These are phyloP conservation scores for Tympanoctomys barrerae DNA, from an alignment of 2,797 vertebrate species.

Conservation along the genomic window DNA sequence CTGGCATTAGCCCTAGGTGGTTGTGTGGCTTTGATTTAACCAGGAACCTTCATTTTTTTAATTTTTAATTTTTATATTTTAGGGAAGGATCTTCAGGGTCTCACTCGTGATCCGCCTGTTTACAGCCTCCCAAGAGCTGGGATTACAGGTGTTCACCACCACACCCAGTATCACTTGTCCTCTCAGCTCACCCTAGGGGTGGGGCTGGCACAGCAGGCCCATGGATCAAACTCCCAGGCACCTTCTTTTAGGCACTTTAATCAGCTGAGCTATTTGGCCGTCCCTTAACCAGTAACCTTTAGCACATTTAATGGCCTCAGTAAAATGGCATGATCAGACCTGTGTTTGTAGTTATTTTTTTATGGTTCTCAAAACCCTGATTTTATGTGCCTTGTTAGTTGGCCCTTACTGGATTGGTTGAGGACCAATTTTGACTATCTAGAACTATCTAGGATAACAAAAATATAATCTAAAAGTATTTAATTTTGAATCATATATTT, in stretches of 20 bases:
- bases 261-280: too few species aligned
- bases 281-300: not conserved
- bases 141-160: too few species aligned
- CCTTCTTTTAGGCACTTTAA: too few species aligned
- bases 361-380: constrained; percentile 3
- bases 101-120: too few species aligned
- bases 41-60: not conserved
- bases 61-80: too few species aligned
- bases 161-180: too few species aligned
- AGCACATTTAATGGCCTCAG: not conserved
- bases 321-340: not conserved
- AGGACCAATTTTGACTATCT: not conserved
- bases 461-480: constrained; percentile 28
- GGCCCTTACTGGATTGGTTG: not conserved
- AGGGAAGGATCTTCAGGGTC: too few species aligned
- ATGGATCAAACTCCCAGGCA: too few species aligned
- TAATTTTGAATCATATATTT: not conserved
- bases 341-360: constrained; percentile 13
- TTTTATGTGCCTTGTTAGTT: constrained; percentile 34
- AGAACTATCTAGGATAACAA: not conserved
- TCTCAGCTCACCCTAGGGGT: too few species aligned
- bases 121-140: too few species aligned
- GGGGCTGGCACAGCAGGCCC: too few species aligned
- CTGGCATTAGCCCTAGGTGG: not conserved
- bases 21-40: not conserved